These are phyloP conservation scores for Pangasius larnaudii DNA, from an alignment of 2,797 vertebrate genomes.

Conservation along the genomic window DNA sequence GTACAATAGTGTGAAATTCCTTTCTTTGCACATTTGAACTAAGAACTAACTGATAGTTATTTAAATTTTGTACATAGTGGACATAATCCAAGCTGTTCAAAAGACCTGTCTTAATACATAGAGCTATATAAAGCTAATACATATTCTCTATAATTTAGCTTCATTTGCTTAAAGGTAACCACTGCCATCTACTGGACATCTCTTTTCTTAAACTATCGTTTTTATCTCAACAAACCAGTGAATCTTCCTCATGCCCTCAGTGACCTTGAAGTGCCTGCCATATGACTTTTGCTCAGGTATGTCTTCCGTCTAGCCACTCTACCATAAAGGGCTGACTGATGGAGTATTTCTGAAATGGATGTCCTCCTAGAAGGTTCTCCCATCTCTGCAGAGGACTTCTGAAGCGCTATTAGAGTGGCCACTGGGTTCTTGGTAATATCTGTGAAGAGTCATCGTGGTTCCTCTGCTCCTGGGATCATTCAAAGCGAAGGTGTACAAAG, in stretches of 20 bases:
- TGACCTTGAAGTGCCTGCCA: background rate
- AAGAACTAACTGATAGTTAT: background rate
- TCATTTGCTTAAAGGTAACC: background rate
- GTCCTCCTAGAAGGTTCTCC: background rate
- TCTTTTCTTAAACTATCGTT: background rate
- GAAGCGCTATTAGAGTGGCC: background rate
- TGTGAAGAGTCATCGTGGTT: background rate
- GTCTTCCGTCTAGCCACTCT: background rate
- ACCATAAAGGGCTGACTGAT: background rate
- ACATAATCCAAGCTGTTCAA: background rate
- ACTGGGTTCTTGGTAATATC: background rate
- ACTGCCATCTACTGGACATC: background rate
- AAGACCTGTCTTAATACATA: background rate
- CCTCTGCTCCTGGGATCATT: background rate
- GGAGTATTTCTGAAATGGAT: background rate
- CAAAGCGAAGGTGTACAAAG: background rate
- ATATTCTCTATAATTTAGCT: background rate
- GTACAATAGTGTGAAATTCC: background rate
- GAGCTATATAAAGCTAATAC: background rate
- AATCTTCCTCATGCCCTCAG: background rate
- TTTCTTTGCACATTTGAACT: background rate
- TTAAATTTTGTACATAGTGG: background rate
- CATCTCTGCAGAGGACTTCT: background rate
- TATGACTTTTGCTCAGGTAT: background rate
- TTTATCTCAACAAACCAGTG: background rate